Evolutionary conservation across 2,113 vertebrate genomes (phyloP).

Genomic region (Spizaetus ornatus): DNA sequence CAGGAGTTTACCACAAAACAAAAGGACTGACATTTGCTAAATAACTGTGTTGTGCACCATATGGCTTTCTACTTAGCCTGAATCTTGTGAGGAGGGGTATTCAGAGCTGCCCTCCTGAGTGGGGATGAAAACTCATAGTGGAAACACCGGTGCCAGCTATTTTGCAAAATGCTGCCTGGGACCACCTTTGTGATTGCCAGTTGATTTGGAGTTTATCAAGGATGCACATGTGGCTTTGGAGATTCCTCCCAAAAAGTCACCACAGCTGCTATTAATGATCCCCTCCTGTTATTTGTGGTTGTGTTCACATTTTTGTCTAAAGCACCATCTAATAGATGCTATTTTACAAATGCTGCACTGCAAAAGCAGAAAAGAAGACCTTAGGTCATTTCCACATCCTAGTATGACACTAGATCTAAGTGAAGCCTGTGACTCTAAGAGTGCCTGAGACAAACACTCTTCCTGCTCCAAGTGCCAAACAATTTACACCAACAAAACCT

Average conservation of each 20-base stretch:
- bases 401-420: not conserved
- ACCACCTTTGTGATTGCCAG: not conserved
- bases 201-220: not conserved
- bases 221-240: not conserved
- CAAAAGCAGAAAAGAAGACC: not conserved
- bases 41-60: rapidly evolving
- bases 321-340: not conserved
- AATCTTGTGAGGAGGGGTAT: not conserved
- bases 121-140: too few species aligned
- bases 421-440: not conserved
- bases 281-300: not conserved
- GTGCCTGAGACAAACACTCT: not conserved
- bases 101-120: not conserved
- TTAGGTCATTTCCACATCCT: not conserved
- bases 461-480: not conserved
- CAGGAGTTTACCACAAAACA: not conserved
- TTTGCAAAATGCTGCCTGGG: rapidly evolving
- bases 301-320: not conserved
- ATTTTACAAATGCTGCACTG: not conserved
- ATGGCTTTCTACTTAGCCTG: not conserved
- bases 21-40: not conserved
- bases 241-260: not conserved
- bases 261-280: not conserved
- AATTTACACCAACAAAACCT: not conserved
- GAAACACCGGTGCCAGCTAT: rapidly evolving